Evolutionary conservation across 1,140 invertebrate genomes (phyloP), one percentile per base, ranked within the genome.

Genomic region (Lysiphlebus fabarum): DNA sequence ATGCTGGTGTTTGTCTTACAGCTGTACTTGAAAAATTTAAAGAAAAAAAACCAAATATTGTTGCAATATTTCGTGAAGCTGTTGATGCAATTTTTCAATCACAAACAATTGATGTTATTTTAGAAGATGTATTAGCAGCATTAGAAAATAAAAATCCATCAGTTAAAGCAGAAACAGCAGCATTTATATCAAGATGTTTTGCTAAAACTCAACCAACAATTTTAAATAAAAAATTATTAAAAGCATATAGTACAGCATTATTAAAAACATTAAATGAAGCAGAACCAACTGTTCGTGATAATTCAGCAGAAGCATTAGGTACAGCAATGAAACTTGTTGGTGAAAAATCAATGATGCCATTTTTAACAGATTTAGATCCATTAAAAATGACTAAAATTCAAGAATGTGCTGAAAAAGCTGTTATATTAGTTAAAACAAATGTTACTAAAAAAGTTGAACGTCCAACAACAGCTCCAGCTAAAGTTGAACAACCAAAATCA

Each of bases 311-410:
- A 75, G 95, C 95, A 2, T 74, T 99, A 7, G 96, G 95, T n/a
- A 95, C 93, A 0, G 86, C 93, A 3, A 90, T 95, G 82, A 98
- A 97, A 79, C 83, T 96, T 3, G 88, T 97, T 9, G 91, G 95
- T 14, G 96, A 99, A 70, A 96, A 96, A 77, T 83, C 87, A 11
- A 88, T 98, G 49, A 83, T 83, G 43, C 89, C 93, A 0, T 92
- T 96, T 69, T 81, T 98, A 12, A 83, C 85, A 6, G 95, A 98
- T 74, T 77, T 99, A 4, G 95, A 93, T 72, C 86, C 88, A 43
- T 75, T 97, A 5, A 99, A 99, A 80, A 90, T 97, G 85, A 83
- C 87, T 26, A 99, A 98, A 83, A 95, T 99, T 12, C 95, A 96
- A 77, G 96, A 99, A 75, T 92, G 85, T 70, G 88, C 88, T 67